Evolutionary conservation across 2,797 vertebrate species (phyloP).

Genomic region (Karalla daura): DNA sequence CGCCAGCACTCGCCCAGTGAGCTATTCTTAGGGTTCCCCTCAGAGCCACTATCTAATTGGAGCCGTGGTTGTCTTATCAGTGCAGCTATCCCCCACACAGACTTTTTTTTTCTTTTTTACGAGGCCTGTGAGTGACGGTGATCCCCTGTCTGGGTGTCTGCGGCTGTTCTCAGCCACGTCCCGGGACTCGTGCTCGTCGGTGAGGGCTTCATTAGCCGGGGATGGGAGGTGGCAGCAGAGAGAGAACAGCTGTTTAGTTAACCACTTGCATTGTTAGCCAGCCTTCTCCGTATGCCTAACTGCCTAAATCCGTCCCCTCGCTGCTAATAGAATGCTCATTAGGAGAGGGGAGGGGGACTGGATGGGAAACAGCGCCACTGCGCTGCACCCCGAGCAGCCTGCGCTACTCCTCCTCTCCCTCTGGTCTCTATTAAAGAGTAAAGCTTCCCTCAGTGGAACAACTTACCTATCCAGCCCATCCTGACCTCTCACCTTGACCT

Average conservation of each 20-base stretch:
- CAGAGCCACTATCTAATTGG: constrained; percentile 75
- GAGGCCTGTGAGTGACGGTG: constrained; percentile 57
- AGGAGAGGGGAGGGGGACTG: constrained; percentile 69
- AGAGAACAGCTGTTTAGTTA: constrained; percentile 88
- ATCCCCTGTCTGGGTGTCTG: constrained; percentile 60
- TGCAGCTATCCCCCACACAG: constrained; percentile 45
- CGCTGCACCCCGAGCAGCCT: constrained; percentile 48
- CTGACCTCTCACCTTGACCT: constrained; percentile 54
- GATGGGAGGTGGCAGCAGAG: constrained; percentile 81
- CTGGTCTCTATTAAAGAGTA: constrained; percentile 76
- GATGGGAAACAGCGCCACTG: constrained; percentile 75
- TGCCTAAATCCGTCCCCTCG: constrained; percentile 81
- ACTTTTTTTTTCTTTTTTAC: constrained; percentile 35
- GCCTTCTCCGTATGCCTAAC: constrained; percentile 84
- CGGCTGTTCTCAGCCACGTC: constrained; percentile 68
- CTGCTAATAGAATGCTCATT: constrained; percentile 88
- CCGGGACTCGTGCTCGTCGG: constrained; percentile 76
- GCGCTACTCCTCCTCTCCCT: constrained; percentile 71
- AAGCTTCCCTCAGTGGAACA: constrained; percentile 53
- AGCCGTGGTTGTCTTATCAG: constrained; percentile 49
- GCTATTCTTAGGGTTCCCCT: constrained; percentile 74
- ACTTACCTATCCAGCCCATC: constrained; percentile 47
- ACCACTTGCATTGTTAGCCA: constrained; percentile 86
- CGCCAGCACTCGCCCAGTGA: constrained; percentile 44
- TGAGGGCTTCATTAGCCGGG: constrained; percentile 87